Evolutionary conservation across 2,113 vertebrate genomes (phyloP), one percentile per base, ranked within the genome.

Genomic region (Amphilophus citrinellus): DNA sequence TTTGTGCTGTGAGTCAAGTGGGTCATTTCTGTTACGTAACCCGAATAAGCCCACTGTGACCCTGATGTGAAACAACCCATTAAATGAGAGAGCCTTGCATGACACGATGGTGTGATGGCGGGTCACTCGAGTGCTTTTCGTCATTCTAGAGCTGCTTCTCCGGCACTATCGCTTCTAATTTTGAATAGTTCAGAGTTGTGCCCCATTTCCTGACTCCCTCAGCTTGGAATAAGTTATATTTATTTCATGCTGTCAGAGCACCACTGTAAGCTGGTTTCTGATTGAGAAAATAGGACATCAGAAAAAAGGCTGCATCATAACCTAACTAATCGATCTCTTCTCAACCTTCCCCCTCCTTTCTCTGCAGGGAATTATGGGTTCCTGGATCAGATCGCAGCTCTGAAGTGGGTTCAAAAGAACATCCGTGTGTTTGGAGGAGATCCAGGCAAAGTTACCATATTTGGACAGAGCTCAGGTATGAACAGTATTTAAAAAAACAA

Each of bases 341-440:
- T 2, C 10, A 30, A 71, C 5, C 2, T 35, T 2, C 17, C 10
- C 35, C 11, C 2, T 20, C 24, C 13, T 50, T 60, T 13, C 44
- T 27, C 77, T 11, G 7, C 57, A 96, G 96, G 96, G 42, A 97
- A 97, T 89, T 97, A 96, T 14, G 96, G 96, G 44, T 96, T 96
- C 93, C 91, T 97, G 95, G 97, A 97, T 90, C 97, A 97, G 92
- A 94, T 97, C 7, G 89, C 94, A 24, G 96, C 95, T 6, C 92
- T 97, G 83, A 89, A 91, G 56, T 97, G 97, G 96, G 93, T 97
- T 71, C 94, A 96, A 91, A 93, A 58, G 78, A 97, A 97, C 87
- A 96, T 97, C 85, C 89, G 79, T 5, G 56, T 80, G n/a, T 97
- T 97, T 61, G 96, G 96, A 85, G 97, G 97, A 14, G 96, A 97